Conservation (phyloP, 2,888 invertebrate genomes). For the Ophion slaviceki region DNA sequence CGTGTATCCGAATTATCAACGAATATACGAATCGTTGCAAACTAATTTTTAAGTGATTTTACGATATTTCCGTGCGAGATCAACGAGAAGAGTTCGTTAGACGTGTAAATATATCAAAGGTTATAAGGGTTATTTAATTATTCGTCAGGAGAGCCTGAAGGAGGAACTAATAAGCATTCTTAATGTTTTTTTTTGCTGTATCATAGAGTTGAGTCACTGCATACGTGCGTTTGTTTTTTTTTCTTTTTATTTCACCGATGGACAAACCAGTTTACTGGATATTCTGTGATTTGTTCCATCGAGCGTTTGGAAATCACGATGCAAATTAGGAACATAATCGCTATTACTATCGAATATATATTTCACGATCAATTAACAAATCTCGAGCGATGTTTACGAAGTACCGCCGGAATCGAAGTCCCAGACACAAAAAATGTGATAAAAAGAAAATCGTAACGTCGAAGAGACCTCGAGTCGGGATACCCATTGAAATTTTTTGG, state of each 20-base stretch:
- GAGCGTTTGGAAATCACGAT: slow-evolving; percentile 1
- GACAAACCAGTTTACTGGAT: slow-evolving; percentile 13
- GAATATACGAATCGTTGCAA: slow-evolving; percentile 11
- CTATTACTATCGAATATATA: slow-evolving; percentile 11
- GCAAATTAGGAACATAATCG: slow-evolving; percentile 2
- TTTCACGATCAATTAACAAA: background rate
- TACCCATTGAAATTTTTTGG: slow-evolving; percentile 14
- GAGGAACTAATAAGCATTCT: slow-evolving; percentile 25
- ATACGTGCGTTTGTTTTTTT: too few relatives aligned
- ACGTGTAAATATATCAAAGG: slow-evolving; percentile 63
- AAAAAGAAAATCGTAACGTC: slow-evolving; percentile 35
- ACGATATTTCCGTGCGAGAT: slow-evolving; percentile 61
- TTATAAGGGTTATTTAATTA: slow-evolving; percentile 21
- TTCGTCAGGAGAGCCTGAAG: background rate
- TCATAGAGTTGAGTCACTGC: too few relatives aligned
- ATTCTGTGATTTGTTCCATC: slow-evolving; percentile 39
- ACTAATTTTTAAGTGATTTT: slow-evolving; percentile 13
- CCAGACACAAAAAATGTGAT: slow-evolving; percentile 49
- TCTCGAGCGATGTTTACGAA: slow-evolving; percentile 2
- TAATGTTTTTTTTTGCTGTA: slow-evolving; percentile 5
- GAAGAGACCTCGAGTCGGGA: background rate
- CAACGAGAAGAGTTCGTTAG: slow-evolving; percentile 72
- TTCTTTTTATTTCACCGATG: background rate
- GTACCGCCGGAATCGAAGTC: slow-evolving; percentile 25
- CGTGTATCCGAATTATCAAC: too few relatives aligned